Evolutionary conservation across 2,113 vertebrate species (phyloP).

Genomic region (Macroglossus sobrinus): DNA sequence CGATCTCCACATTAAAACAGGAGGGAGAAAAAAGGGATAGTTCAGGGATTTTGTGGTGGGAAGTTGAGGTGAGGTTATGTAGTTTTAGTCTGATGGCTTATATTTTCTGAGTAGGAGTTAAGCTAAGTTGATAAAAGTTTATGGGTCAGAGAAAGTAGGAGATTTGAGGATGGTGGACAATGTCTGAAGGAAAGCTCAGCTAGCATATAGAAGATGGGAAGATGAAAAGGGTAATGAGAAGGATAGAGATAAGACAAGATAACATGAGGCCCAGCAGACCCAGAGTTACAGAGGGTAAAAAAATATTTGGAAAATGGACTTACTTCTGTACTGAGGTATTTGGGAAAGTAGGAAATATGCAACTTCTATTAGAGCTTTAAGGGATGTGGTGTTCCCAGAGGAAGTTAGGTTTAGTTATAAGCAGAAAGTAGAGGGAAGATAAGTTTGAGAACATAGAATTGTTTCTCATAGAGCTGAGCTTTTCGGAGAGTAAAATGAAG

Average conservation of each 20-base stretch:
- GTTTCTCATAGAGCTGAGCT: not conserved
- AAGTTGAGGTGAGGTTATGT: not conserved
- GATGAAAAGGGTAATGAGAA: not conserved
- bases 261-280: not conserved
- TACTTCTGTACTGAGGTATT: not conserved
- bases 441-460: not conserved
- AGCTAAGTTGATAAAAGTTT: not conserved
- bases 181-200: not conserved
- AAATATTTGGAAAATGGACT: not conserved
- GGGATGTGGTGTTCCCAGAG: not conserved
- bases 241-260: not conserved
- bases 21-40: not conserved
- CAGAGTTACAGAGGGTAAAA: not conserved
- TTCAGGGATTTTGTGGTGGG: not conserved
- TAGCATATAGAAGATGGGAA: not conserved
- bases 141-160: not conserved
- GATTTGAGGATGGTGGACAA: not conserved
- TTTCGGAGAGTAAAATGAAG: not conserved
- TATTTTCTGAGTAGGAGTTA: not conserved
- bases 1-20: not conserved
- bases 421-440: not conserved
- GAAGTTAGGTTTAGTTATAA: not conserved
- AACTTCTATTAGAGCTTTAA: not conserved
- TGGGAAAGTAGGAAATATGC: not conserved
- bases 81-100: not conserved